Percentiles rank a stretch among this genome's conserved stretches.
Evolutionary conservation across 2,113 vertebrate genomes (phyloP).

Genomic region (Furnarius figulus): DNA sequence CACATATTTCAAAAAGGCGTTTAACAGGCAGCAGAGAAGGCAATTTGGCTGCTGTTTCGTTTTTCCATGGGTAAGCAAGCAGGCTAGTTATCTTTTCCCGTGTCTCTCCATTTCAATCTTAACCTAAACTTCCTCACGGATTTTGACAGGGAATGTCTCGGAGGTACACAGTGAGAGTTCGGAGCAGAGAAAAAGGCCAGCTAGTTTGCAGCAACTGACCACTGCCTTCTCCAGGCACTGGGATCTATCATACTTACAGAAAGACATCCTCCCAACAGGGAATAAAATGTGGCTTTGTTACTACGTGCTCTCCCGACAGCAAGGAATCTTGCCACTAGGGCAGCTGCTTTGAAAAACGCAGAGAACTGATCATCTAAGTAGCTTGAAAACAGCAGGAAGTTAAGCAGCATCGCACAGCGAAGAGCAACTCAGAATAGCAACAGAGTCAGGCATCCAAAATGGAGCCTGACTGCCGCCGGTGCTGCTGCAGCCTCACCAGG

Average conservation of each 20-base stretch:
- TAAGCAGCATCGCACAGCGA: not conserved
- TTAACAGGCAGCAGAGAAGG: not conserved
- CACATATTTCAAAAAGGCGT: not conserved
- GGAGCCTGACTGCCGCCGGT: not conserved
- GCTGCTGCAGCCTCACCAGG: not conserved
- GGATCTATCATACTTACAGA: not conserved
- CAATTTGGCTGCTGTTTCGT: not conserved
- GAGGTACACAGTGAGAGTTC: not conserved
- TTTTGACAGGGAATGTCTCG: not conserved
- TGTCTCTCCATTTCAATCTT: not conserved
- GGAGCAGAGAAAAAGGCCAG: not conserved
- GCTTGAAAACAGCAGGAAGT: constrained; percentile 39
- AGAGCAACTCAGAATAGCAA: constrained; percentile 43
- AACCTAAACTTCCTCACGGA: not conserved
- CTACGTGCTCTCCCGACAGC: not conserved
- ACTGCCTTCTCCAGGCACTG: not conserved
- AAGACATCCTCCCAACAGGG: not conserved
- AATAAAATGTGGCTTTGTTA: not conserved
- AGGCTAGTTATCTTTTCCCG: not conserved
- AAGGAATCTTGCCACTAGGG: not conserved
- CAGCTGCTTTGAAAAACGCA: not conserved
- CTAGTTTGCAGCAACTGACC: not conserved
- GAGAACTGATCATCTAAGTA: not conserved
- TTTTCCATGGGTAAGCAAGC: not conserved
- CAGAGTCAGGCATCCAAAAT: constrained; percentile 47